Conservation (phyloP, 2,113 vertebrate species). For the Meriones unguiculatus region DNA sequence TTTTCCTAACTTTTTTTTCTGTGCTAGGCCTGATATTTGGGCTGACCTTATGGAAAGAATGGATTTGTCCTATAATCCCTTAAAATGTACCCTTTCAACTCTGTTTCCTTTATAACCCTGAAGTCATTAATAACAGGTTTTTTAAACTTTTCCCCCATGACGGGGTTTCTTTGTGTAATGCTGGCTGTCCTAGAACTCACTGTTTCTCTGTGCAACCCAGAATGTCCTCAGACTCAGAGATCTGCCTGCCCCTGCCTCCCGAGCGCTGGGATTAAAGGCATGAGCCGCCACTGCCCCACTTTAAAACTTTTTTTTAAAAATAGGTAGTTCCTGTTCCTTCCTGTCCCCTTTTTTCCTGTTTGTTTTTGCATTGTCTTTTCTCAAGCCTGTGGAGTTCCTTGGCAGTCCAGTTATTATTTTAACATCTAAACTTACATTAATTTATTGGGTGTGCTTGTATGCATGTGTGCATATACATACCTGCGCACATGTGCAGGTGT, state of each 20-base stretch:
- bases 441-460: not conserved
- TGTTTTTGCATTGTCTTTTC: conserved; percentile 14
- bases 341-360: not conserved
- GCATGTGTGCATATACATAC: not conserved
- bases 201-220: too few species aligned
- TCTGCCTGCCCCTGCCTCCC: too few species aligned
- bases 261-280: too few species aligned
- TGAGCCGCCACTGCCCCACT: too few species aligned
- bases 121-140: too few species aligned
- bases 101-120: too few species aligned
- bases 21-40: not conserved
- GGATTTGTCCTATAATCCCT: not conserved
- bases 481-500: not conserved
- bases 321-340: not conserved
- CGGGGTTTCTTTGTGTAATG: too few species aligned
- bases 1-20: not conserved
- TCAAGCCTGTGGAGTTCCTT: not conserved
- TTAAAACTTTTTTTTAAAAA: not conserved
- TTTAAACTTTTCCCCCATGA: too few species aligned
- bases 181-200: too few species aligned
- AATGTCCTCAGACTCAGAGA: too few species aligned
- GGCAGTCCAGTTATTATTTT: not conserved
- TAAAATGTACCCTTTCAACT: too few species aligned
- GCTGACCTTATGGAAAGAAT: not conserved
- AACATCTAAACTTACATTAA: not conserved